Evolutionary conservation across 2,797 vertebrate species (phyloP), one percentile per base, ranked within the genome.

Genomic region (Microctenopoma steveboyesi): DNA sequence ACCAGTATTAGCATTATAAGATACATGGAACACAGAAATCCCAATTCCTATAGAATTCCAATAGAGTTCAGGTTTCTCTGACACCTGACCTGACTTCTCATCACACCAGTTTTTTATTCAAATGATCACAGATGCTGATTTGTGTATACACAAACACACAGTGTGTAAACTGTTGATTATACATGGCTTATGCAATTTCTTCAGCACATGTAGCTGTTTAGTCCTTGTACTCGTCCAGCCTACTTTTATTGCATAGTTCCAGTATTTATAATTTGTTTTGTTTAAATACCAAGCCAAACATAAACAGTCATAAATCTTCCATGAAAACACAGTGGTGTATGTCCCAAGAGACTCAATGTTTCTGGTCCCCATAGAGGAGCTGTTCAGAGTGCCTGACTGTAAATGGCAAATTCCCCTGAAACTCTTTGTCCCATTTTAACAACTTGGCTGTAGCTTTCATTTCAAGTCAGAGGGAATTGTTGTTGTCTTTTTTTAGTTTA

Each of bases 221-320:
- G 37, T 68, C 59, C 37, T 79, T 30, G 61, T 70, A 71, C 69
- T 83, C 62, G 64, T 56, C 50, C 70, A 86, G 86, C 78, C 86
- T 86, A 76, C 75, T 88, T 89, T 83, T 71, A 82, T 69, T 72
- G 50, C 64, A 69, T 54, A 60, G 56, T 60, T 69, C 25, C 53
- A 74, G 77, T 85, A 86, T 89, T 87, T 85, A 86, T 87, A 81
- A 87, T 86, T 85, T 89, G 79, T 81, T 88, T 87, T 89, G 86
- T 89, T 91, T 91, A 88, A 91, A 92, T 91, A 89, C 84, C 91
- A 91, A 86, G 86, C 76, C 82, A 79, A 83, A 90, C 87, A 89
- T 83, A 91, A 89, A 87, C 83, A 88, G 84, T 55, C 85, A 91
- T 92, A 91, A 91, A 92, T 92, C 91, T 91, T 91, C 78, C 57